Base-by-base conservation (phyloP, 2,797 vertebrate species). In the Cuculus canorus region DNA sequence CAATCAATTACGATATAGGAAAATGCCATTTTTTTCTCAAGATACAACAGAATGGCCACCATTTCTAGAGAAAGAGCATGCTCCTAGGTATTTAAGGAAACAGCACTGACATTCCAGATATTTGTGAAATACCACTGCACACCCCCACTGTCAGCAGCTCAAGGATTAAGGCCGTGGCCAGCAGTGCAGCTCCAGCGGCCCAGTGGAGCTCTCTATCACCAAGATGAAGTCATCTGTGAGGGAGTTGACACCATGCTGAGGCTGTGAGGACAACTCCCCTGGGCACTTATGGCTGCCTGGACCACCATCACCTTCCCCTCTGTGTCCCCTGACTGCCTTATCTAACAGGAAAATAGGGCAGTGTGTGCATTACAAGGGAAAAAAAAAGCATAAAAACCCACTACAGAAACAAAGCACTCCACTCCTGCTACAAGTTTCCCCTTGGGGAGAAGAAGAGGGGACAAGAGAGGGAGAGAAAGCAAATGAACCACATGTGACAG, bases 401-500 rank as follows among this genome's bases (percentile, higher is more conserved):
- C 66, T 28, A 25, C 18, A 50, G 94, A 93, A 96, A 96, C 95
- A 94, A 96, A 95, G 93, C 91, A 71, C 73, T 92, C 61, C 0
- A 2, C 69, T 94, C 88, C 88, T 50, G 70, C 83, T 47, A 61
- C 93, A 91, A 93, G 95, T 82, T 81, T 89, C 88, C 86, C 95
- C 92, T 95, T 93, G 88, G 94, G 93, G 93, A 93, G 88, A 53
- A 85, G 72, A 93, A 93, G 84, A 95, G 86, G 70, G 93, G 92
- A 88, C 25, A 48, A 88, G 93, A 88, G 77, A 82, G 63, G 3
- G 52, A 91, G 89, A 91, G 72, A 86, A 83, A 95, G 81, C 6
- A 23, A 93, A 96, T 83, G 92, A 97, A 92, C 90, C 94, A 95
- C 96, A 90, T 93, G 93, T 97, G 96, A 96, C 96, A 97, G 94